phyloP scores from a whole-genome alignment of 2,797 vertebrate genomes.

The Microhierax caerulescens region DNA sequence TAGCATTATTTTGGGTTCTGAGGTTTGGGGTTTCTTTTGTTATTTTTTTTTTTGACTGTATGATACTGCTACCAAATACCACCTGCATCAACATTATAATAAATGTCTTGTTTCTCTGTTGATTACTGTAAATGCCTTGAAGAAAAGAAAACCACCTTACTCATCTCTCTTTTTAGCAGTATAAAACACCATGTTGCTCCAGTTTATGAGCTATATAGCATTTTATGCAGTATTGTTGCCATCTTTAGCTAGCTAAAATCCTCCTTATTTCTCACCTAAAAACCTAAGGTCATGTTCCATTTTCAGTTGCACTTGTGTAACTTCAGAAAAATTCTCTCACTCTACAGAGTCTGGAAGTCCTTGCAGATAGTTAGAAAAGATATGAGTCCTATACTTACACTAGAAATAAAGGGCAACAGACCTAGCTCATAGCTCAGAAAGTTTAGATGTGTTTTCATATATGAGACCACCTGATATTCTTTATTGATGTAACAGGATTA shows the following conservation, averaged over 20 bases:
- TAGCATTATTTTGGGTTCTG: neutral
- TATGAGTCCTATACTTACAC: rapidly evolving
- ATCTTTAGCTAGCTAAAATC: neutral
- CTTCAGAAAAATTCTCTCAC: neutral
- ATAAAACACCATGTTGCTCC: neutral
- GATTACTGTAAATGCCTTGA: constrained; percentile 31
- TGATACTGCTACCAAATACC: constrained; percentile 34
- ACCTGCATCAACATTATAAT: constrained; percentile 33
- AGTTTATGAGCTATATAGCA: neutral
- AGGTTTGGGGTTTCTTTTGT: neutral
- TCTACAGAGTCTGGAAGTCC: neutral
- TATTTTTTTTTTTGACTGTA: neutral
- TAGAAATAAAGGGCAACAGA: neutral
- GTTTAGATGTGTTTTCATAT: neutral
- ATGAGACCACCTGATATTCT: neutral
- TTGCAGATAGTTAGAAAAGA: neutral
- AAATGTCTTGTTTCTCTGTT: constrained; percentile 51
- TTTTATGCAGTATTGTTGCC: neutral
- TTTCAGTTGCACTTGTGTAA: neutral
- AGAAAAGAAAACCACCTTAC: neutral
- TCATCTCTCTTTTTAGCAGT: neutral
- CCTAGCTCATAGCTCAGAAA: neutral
- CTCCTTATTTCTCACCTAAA: neutral
- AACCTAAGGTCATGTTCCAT: neutral
- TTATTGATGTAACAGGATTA: neutral